Conservation (phyloP, 2,888 invertebrate species). For the Steromphala cineraria region DNA sequence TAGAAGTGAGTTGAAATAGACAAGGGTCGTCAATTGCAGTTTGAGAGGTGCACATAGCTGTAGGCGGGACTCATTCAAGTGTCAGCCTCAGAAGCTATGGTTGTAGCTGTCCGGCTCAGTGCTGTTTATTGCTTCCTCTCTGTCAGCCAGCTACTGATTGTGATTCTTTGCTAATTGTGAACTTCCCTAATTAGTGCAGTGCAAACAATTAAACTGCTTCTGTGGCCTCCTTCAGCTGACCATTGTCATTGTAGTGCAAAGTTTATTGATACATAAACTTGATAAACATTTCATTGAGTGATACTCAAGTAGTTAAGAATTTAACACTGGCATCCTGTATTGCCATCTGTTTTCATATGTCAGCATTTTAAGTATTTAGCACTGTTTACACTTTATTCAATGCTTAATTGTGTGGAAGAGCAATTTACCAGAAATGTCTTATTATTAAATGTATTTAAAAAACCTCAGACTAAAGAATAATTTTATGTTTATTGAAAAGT, state of each 20-base stretch:
- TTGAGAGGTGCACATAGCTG: neutral
- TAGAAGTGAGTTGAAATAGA: neutral
- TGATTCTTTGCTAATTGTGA: neutral
- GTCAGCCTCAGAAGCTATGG: neutral
- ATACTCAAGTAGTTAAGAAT: neutral
- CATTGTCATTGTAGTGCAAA: neutral
- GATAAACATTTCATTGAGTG: neutral
- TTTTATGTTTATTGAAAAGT: no score
- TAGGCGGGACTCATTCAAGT: neutral
- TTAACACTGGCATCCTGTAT: no score
- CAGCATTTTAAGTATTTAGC: no score
- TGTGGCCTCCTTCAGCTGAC: neutral
- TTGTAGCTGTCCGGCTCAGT: neutral
- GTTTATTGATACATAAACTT: neutral
- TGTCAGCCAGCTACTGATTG: neutral
- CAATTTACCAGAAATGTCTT: no score
- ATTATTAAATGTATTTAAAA: no score
- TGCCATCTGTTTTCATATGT: no score
- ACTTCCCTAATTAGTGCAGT: neutral
- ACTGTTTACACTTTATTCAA: no score
- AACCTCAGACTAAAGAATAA: no score
- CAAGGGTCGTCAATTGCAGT: neutral
- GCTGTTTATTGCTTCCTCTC: neutral
- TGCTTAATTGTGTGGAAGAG: no score
- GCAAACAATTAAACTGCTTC: slow-evolving; percentile 13